A percentile compares a stretch with the other conserved stretches of the same genome.
Evolutionary conservation across 2,113 vertebrate species (phyloP).

Genomic region (Falco punctatus): DNA sequence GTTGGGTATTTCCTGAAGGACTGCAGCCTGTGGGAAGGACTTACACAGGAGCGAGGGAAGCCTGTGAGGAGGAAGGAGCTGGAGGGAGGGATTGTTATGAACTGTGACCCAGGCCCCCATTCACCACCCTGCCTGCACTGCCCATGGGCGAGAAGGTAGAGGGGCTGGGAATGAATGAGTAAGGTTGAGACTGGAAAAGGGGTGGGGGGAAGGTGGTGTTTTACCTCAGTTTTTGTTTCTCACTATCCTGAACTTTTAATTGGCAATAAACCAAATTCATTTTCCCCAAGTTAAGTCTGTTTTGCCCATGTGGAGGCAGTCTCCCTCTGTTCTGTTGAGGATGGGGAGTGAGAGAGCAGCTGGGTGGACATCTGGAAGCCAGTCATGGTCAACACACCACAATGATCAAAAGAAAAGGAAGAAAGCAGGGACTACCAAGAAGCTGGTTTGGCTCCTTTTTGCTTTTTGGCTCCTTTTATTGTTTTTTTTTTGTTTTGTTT

Average conservation of each 20-base stretch:
- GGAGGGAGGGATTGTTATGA: not conserved
- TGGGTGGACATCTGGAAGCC: not conserved
- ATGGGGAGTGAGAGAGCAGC: not conserved
- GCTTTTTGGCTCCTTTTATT: not conserved
- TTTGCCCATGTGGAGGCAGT: not conserved
- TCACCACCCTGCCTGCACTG: not conserved
- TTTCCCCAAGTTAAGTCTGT: not conserved
- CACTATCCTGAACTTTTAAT: not conserved
- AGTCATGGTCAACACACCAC: not conserved
- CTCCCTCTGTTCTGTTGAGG: not conserved
- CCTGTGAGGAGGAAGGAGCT: not conserved
- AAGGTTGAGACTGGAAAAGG: not conserved
- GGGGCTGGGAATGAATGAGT: not conserved
- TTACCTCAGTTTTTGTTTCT: not conserved
- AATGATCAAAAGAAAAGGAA: not conserved
- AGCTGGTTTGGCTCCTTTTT: too few relatives aligned
- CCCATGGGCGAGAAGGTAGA: not conserved
- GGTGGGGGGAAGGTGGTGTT: rapidly evolving
- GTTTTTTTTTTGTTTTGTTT: too few relatives aligned
- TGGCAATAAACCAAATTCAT: not conserved
- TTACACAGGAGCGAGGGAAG: not conserved
- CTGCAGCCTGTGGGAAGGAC: not conserved
- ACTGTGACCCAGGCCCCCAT: not conserved
- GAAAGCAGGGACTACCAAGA: not conserved
- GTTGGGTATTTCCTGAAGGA: not conserved